These are phyloP conservation scores for Pseudochaenichthys georgianus DNA, from an alignment of 2,797 vertebrate genomes.

Conservation along the genomic window DNA sequence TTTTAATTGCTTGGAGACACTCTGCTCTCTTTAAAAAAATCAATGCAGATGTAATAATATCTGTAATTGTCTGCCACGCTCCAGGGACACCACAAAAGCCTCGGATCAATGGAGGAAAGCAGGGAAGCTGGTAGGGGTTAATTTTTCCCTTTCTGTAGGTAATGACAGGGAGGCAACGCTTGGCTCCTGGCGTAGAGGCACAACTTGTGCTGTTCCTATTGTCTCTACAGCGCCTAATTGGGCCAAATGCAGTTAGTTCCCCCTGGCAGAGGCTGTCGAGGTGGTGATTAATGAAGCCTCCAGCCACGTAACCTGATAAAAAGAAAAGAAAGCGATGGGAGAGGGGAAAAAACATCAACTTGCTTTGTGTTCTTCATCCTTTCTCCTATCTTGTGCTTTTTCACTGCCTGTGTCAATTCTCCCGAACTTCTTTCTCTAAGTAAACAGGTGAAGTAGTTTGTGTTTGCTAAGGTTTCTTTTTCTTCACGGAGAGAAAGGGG, in stretches of 20 bases:
- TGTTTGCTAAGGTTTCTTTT: conserved; percentile 62
- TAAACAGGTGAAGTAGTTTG: conserved; percentile 78
- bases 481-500: conserved; percentile 42
- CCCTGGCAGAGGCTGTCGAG: conserved; percentile 84
- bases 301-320: conserved; percentile 85
- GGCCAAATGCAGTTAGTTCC: conserved; percentile 87
- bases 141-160: conserved; percentile 87
- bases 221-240: conserved; percentile 86
- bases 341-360: conserved; percentile 71
- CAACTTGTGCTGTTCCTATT: conserved; percentile 87
- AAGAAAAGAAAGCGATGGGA: conserved; percentile 71
- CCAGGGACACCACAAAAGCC: conserved; percentile 87
- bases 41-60: conserved; percentile 92
- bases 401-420: conserved; percentile 69
- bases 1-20: conserved; percentile 89
- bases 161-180: conserved; percentile 85
- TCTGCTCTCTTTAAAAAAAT: conserved; percentile 84
- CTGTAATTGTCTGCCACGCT: conserved; percentile 90
- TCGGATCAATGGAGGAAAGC: conserved; percentile 87
- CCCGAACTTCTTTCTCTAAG: conserved; percentile 61
- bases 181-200: conserved; percentile 79
- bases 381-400: conserved; percentile 72
- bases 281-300: conserved; percentile 87
- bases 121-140: conserved; percentile 85
- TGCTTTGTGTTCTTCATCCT: conserved; percentile 74